A percentile compares a stretch with the other conserved stretches of the same genome.
These are phyloP conservation scores for Fopius arisanus DNA, from an alignment of 1,140 invertebrate species.

Conservation along the genomic window DNA sequence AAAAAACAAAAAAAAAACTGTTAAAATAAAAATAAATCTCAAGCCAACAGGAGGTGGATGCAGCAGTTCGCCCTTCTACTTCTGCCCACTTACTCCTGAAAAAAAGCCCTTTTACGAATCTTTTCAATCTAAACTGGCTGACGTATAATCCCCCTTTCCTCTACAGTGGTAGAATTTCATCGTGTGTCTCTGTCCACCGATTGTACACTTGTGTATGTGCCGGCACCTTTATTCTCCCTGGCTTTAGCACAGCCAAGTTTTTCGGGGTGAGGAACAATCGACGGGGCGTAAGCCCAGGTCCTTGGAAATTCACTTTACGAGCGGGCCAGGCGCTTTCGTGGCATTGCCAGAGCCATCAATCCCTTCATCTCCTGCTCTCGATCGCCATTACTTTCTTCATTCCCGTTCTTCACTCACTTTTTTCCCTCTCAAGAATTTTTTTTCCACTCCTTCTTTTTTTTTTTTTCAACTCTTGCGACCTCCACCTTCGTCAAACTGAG, in stretches of 20 bases:
- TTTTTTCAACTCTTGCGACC: not conserved
- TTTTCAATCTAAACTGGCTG: constrained; percentile 50
- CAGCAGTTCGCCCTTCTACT: not conserved
- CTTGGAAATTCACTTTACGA: constrained; percentile 34
- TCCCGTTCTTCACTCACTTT: not conserved
- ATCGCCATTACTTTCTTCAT: not conserved
- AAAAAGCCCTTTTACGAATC: constrained; percentile 37
- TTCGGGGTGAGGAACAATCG: constrained; percentile 8
- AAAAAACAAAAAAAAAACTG: no score
- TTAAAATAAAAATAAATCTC: no score
- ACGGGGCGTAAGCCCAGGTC: constrained; percentile 13
- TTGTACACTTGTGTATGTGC: constrained; percentile 10
- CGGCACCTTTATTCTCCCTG: not conserved
- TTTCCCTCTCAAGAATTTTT: not conserved
- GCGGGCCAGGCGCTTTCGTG: constrained; percentile 1
- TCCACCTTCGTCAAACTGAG: constrained; percentile 16
- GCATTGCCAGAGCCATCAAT: constrained; percentile 12
- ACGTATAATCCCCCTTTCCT: constrained; percentile 27
- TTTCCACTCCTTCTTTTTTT: not conserved
- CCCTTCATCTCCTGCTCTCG: not conserved
- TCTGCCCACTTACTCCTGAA: not conserved
- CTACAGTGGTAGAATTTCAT: constrained; percentile 24
- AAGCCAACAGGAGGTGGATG: constrained; percentile 12
- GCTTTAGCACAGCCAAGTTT: not conserved
- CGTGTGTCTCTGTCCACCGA: constrained; percentile 21